phyloP scores from a whole-genome alignment of 1,140 invertebrate species.

The Drosophila truncata region DNA sequence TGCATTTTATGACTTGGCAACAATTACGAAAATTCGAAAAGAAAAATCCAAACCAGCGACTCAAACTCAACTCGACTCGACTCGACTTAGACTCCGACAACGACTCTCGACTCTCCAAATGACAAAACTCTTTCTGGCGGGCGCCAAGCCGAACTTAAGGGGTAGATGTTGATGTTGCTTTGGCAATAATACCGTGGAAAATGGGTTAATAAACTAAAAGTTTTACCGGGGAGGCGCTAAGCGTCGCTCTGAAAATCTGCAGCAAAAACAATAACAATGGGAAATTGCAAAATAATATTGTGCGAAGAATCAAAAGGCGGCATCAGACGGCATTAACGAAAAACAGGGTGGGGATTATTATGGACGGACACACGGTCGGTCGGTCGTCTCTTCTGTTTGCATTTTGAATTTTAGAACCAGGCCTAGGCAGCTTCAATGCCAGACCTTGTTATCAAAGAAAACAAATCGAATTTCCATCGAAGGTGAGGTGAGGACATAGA shows the following conservation, averaged over 20 bases:
- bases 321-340: slow-evolving; percentile 26
- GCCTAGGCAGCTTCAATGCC: slow-evolving; percentile 1
- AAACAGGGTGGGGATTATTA: slow-evolving; percentile 47
- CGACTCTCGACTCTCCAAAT: slow-evolving; percentile 12
- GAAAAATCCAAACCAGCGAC: slow-evolving; percentile 36
- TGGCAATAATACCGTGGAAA: slow-evolving; percentile 68
- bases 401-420: slow-evolving; percentile 9
- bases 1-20: slow-evolving; percentile 61
- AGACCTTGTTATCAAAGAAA: slow-evolving; percentile 20
- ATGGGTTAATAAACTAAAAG: slow-evolving; percentile 66
- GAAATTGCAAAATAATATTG: slow-evolving; percentile 70
- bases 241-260: no score
- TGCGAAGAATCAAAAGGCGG: slow-evolving; percentile 50
- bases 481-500: neutral
- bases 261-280: slow-evolving; percentile 35
- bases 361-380: neutral
- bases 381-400: neutral
- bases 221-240: slow-evolving; percentile 20
- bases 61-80: neutral
- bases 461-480: slow-evolving; percentile 19
- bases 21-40: slow-evolving; percentile 50
- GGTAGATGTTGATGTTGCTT: slow-evolving; percentile 8
- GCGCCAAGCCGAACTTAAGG: slow-evolving; percentile 7
- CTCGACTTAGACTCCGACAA: neutral
- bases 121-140: slow-evolving; percentile 37